These are phyloP conservation scores for Sceloporus tristichus DNA, from an alignment of 2,113 vertebrate species.

Conservation along the genomic window DNA sequence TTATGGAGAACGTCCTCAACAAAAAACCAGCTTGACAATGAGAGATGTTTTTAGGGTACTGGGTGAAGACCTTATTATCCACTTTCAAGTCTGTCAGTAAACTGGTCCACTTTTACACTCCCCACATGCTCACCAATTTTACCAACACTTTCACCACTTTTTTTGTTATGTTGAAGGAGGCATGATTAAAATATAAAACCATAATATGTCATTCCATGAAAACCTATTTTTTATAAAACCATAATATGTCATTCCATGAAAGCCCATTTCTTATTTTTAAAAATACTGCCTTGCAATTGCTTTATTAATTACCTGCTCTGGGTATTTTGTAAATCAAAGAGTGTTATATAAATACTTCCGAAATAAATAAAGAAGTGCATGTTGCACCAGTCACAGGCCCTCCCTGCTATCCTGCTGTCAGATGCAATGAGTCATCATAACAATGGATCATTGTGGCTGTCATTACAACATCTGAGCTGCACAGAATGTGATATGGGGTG, in stretches of 20 bases:
- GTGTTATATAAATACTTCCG: neutral
- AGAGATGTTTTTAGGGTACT: neutral
- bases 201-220: no score
- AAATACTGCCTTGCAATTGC: no score
- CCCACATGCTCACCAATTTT: no score
- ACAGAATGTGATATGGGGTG: no score
- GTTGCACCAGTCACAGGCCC: neutral
- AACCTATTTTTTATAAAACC: no score
- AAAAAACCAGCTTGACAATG: neutral
- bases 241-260: no score
- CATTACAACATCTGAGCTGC: neutral
- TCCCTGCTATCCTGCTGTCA: neutral
- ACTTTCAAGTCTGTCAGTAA: neutral
- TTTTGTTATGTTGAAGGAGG: no score
- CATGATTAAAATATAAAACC: no score
- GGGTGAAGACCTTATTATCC: neutral
- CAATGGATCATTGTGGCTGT: neutral
- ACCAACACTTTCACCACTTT: no score
- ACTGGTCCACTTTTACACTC: neutral
- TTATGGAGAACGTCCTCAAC: no score
- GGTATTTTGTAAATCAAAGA: neutral
- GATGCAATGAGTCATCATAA: neutral
- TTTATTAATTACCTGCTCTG: neutral
- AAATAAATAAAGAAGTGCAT: neutral
- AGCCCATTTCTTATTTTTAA: no score